Conservation (phyloP, 2,797 vertebrate genomes). For the Gadopsis marmoratus region DNA sequence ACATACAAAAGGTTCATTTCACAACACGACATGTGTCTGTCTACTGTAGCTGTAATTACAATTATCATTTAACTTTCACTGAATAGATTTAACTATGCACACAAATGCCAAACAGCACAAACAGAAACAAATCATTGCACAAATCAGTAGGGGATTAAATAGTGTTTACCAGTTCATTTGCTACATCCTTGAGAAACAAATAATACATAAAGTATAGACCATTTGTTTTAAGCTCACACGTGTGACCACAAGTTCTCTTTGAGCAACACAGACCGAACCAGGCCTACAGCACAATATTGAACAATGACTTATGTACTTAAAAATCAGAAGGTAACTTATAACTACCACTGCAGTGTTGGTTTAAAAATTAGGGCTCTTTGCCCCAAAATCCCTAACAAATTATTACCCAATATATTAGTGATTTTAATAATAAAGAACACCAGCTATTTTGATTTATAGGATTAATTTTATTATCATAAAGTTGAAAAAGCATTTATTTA, state of each 20-base stretch:
- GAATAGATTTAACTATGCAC: neutral
- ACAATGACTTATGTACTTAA: constrained; percentile 23
- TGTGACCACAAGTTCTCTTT: neutral
- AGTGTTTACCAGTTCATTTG: constrained; percentile 3
- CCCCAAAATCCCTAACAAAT: no score
- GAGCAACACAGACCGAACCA: neutral
- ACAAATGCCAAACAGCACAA: neutral
- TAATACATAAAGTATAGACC: neutral
- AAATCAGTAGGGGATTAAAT: neutral
- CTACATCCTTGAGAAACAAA: neutral
- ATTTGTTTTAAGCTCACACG: neutral
- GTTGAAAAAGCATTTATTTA: neutral
- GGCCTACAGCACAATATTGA: neutral
- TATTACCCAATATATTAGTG: neutral
- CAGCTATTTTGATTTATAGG: neutral
- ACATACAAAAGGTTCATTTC: constrained; percentile 11
- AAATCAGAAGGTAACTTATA: neutral
- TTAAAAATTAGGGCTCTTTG: no score
- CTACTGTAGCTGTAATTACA: neutral
- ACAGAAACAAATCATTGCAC: neutral
- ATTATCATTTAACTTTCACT: neutral
- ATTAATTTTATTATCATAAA: neutral
- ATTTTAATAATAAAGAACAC: neutral
- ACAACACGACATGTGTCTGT: constrained; percentile 2
- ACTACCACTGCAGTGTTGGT: no score